These are phyloP conservation scores for Macropis europaea DNA, from an alignment of 2,888 invertebrate species.

Conservation along the genomic window DNA sequence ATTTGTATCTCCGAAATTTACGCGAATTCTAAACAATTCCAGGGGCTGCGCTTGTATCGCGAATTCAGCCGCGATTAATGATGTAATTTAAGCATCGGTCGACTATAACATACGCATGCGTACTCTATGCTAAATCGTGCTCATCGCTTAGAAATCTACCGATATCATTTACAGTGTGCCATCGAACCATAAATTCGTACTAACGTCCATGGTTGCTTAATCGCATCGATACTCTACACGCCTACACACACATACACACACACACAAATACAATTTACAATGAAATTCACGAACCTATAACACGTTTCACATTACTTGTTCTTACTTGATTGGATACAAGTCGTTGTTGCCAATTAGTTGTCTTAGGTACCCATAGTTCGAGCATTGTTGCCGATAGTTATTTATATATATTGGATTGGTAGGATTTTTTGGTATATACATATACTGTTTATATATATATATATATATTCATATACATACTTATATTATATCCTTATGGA, in stretches of 20 bases:
- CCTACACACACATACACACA: neutral
- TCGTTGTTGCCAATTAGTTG: constrained; percentile 63
- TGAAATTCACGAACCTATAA: constrained; percentile 13
- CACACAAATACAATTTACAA: neutral
- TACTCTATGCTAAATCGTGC: neutral
- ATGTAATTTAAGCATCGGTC: neutral
- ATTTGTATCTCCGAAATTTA: neutral
- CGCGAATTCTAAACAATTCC: neutral
- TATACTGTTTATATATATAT: constrained; percentile 48
- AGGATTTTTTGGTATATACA: constrained; percentile 58
- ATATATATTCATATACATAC: constrained; percentile 44
- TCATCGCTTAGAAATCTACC: constrained; percentile 13
- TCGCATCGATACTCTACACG: neutral
- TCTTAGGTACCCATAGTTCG: constrained; percentile 63
- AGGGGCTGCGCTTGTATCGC: neutral
- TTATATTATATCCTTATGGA: constrained; percentile 70
- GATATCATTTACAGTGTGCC: neutral
- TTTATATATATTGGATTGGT: constrained; percentile 64
- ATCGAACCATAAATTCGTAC: neutral
- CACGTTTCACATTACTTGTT: constrained; percentile 44
- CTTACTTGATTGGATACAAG: constrained; percentile 58
- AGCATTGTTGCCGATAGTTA: constrained; percentile 68
- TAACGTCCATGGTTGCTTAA: neutral
- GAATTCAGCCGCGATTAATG: neutral
- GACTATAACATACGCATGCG: neutral